Evolutionary conservation across 2,888 invertebrate genomes (phyloP).

Genomic region (Cenopis cana): DNA sequence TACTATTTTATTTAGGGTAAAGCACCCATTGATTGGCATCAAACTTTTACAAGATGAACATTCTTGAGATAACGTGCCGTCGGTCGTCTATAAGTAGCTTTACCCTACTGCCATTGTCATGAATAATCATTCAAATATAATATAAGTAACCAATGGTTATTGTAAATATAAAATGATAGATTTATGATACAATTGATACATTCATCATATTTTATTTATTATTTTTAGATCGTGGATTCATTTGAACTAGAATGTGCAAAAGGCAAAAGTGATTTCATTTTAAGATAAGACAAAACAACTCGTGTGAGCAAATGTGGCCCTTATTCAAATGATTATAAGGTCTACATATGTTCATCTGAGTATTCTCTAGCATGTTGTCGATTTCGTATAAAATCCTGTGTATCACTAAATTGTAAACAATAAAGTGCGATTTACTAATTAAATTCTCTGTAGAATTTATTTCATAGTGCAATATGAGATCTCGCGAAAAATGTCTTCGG

Average conservation of each 20-base stretch:
- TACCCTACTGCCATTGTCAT: constrained; percentile 50
- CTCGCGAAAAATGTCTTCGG: constrained; percentile 54
- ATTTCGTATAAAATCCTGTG: constrained; percentile 53
- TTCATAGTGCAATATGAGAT: constrained; percentile 67
- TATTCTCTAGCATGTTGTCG: constrained; percentile 21
- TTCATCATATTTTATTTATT: constrained; percentile 53
- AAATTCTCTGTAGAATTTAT: constrained; percentile 52
- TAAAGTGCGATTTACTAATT: constrained; percentile 46
- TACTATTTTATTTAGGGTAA: constrained; percentile 46
- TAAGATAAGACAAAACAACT: not conserved
- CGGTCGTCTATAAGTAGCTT: not conserved
- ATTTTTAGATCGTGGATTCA: constrained; percentile 46
- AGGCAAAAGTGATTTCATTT: constrained; percentile 20
- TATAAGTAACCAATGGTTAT: constrained; percentile 37
- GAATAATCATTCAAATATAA: constrained; percentile 8
- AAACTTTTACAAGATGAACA: not conserved
- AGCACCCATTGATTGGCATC: not conserved
- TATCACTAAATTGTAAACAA: constrained; percentile 63
- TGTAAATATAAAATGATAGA: constrained; percentile 50
- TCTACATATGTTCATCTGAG: not conserved
- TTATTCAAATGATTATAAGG: not conserved
- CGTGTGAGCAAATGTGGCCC: not conserved
- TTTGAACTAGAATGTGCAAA: constrained; percentile 14
- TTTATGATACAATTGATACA: constrained; percentile 48
- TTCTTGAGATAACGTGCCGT: not conserved